These are phyloP conservation scores for Andrena bucephala DNA, from an alignment of 2,888 invertebrate species.

Conservation along the genomic window DNA sequence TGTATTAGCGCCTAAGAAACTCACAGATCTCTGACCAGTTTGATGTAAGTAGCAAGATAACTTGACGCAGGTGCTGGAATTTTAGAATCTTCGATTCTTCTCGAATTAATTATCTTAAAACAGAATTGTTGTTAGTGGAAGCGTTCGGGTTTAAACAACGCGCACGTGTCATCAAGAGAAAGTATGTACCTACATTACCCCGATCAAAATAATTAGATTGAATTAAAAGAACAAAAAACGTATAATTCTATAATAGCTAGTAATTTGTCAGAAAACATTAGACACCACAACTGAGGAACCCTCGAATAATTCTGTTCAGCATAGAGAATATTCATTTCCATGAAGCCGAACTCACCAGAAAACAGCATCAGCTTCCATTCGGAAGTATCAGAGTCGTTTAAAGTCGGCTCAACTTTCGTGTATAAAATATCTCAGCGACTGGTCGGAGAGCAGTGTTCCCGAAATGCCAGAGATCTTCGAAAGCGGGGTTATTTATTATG, in stretches of 20 bases:
- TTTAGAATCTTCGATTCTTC: not conserved
- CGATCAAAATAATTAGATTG: too few relatives aligned
- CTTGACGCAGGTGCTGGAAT: not conserved
- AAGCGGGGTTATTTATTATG: slow-evolving; percentile 72
- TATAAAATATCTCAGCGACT: slow-evolving; percentile 27
- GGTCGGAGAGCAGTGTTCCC: slow-evolving; percentile 12
- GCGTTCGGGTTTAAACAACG: too few relatives aligned
- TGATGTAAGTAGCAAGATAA: not conserved
- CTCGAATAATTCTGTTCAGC: too few relatives aligned
- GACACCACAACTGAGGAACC: too few relatives aligned
- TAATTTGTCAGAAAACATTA: too few relatives aligned
- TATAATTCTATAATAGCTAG: too few relatives aligned
- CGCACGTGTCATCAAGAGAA: too few relatives aligned
- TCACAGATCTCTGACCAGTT: too few relatives aligned
- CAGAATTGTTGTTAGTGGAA: too few relatives aligned
- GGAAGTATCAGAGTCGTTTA: slow-evolving; percentile 5
- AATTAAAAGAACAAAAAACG: too few relatives aligned
- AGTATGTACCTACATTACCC: too few relatives aligned
- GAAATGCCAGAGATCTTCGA: slow-evolving; percentile 43
- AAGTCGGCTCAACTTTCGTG: not conserved
- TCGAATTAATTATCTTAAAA: too few relatives aligned
- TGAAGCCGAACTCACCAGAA: not conserved
- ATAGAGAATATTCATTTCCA: not conserved
- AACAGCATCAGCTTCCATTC: not conserved
- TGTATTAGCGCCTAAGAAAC: not conserved